Conservation (phyloP, 2,113 vertebrate species). For the Tiliqua scincoides region DNA sequence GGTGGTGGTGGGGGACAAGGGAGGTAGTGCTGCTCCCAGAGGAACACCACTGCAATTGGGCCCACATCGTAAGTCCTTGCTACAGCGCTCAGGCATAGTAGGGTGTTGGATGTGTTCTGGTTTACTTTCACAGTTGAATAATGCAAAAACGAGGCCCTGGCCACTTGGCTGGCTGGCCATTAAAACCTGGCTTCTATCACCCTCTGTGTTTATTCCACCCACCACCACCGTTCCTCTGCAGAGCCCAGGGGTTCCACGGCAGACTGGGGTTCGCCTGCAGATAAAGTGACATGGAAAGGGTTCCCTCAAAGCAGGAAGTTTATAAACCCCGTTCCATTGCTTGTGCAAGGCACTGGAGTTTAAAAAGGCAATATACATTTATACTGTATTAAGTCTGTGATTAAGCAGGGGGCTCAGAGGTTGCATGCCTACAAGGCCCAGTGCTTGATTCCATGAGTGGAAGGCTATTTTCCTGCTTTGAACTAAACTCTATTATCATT, state of each 20-base stretch:
- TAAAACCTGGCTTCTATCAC: too few relatives aligned
- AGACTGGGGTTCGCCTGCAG: neutral
- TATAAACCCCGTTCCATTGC: neutral
- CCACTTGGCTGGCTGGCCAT: too few relatives aligned
- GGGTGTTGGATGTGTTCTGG: too few relatives aligned
- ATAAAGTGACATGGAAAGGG: neutral
- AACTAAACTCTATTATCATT: slow-evolving; percentile 72
- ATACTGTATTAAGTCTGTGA: slow-evolving; percentile 28
- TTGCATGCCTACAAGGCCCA: slow-evolving; percentile 58
- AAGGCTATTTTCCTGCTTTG: slow-evolving; percentile 64
- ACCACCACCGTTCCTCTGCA: neutral
- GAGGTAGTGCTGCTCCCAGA: too few relatives aligned
- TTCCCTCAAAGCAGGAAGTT: neutral
- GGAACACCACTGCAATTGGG: too few relatives aligned
- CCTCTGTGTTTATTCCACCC: neutral
- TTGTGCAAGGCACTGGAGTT: neutral
- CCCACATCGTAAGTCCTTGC: too few relatives aligned
- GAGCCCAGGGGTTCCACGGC: neutral
- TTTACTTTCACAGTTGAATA: too few relatives aligned
- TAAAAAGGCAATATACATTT: slow-evolving; percentile 28
- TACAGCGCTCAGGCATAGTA: too few relatives aligned
- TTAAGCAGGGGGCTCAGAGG: slow-evolving; percentile 54
- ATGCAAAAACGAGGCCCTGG: too few relatives aligned
- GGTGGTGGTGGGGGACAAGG: too few relatives aligned
- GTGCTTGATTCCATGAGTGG: slow-evolving; percentile 52